Evolutionary conservation across 2,888 invertebrate species (phyloP), one percentile per base, ranked within the genome.

Genomic region (Saturnia pavonia): DNA sequence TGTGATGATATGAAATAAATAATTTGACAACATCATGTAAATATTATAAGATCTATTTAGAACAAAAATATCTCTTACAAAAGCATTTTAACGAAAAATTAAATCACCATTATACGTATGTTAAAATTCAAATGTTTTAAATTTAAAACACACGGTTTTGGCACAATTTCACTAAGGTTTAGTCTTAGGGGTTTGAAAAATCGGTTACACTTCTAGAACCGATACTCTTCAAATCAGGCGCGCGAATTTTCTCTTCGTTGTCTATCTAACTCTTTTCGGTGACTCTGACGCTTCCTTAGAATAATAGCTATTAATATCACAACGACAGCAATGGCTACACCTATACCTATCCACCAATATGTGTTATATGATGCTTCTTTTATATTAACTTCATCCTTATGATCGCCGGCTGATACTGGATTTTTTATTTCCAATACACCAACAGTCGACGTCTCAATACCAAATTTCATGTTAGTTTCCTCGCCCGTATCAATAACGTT

Each of bases 191-290:
- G 78, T 72, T 74, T 71, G 71, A 74, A 75, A 73, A 77, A 90
- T 90, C 93, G 92, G 90, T 78, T 84, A 90, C 76, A 72, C 67
- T 82, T 79, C 85, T 93, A 94, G 89, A 94, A 94, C 91, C 94
- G 94, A 91, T 94, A 94, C 81, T 94, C 94, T 82, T 94, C 94
- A 84, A 89, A 94, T 94, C 94, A 94, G 84, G 94, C 92, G 78
- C 85, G 85, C 73, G 92, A 78, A 73, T 87, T 89, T n/a, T 92
- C 88, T 77, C 91, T 90, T 79, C 94, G 86, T 75, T 94, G 91
- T 78, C 88, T 90, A 72, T 94, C 93, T 57, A 94, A 75, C 73
- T 93, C 88, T 82, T 94, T 94, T 76, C 92, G 91, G 74, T 94
- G 94, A 75, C 85, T 94, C 69, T 94, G 93, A n/a, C 94, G 89